Conservation (phyloP, 2,113 vertebrate species). For the Ornithorhynchus anatinus region DNA sequence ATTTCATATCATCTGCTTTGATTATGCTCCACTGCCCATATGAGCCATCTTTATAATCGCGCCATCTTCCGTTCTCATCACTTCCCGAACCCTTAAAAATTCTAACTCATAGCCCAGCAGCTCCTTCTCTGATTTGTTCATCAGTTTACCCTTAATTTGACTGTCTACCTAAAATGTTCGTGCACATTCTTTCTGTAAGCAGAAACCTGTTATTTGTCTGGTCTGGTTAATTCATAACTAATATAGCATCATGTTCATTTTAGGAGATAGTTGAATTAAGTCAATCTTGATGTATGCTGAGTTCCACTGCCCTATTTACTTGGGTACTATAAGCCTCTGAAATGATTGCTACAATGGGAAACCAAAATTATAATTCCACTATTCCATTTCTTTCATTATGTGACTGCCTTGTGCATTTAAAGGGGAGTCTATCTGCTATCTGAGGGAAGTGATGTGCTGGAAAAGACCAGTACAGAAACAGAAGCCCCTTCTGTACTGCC, state of each 20-base stretch:
- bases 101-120: not conserved
- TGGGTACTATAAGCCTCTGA: constrained; percentile 28
- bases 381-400: too few species aligned
- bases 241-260: constrained; percentile 30
- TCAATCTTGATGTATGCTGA: constrained; percentile 25
- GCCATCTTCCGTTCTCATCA: not conserved
- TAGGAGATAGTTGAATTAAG: constrained; percentile 46
- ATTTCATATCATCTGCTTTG: too few species aligned
- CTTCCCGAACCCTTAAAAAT: not conserved
- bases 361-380: constrained; percentile 29
- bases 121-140: not conserved
- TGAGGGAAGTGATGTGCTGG: too few species aligned
- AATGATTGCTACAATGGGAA: constrained; percentile 38
- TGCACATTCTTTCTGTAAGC: constrained; percentile 19
- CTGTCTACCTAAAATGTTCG: constrained; percentile 15
- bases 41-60: too few species aligned
- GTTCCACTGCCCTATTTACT: constrained; percentile 16
- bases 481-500: too few species aligned
- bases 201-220: constrained; percentile 12
- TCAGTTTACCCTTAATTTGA: not conserved
- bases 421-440: too few species aligned
- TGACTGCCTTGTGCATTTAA: too few species aligned
- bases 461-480: too few species aligned
- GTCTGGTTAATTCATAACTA: constrained; percentile 34
- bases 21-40: too few species aligned